Conservation (phyloP, 2,113 vertebrate species). For the Micronisus gabar region DNA sequence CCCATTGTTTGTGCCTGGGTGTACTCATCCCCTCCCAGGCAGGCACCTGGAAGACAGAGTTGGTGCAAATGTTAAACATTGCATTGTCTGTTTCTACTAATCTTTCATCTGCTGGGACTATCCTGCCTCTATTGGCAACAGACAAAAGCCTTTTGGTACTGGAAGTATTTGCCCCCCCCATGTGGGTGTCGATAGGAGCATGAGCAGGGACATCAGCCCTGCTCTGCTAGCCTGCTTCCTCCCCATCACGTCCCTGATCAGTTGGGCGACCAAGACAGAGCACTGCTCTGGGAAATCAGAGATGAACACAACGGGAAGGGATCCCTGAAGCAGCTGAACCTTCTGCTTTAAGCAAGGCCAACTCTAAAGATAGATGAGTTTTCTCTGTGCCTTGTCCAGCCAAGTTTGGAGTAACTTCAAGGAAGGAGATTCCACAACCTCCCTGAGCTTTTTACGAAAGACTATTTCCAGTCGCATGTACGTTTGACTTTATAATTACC, state of each 20-base stretch:
- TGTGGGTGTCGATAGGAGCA: background rate
- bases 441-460: background rate
- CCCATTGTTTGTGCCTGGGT: background rate
- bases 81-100: background rate
- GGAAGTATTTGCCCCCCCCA: background rate
- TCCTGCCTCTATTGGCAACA: background rate
- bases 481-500: background rate
- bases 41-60: background rate
- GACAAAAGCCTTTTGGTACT: background rate
- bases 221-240: background rate
- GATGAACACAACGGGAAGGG: rapidly evolving
- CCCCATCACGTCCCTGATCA: background rate
- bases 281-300: background rate
- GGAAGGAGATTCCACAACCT: background rate
- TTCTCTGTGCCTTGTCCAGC: background rate
- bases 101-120: background rate
- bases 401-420: background rate
- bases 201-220: background rate
- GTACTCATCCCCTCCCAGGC: background rate
- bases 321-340: background rate
- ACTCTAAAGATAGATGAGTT: background rate
- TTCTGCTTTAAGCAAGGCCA: background rate
- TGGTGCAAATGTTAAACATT: background rate
- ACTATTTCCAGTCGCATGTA: background rate
- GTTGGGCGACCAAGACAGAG: background rate